A percentile compares a stretch with the other conserved stretches of the same genome.
Evolutionary conservation across 2,888 invertebrate species (phyloP).

Genomic region (Papilio elwesi): DNA sequence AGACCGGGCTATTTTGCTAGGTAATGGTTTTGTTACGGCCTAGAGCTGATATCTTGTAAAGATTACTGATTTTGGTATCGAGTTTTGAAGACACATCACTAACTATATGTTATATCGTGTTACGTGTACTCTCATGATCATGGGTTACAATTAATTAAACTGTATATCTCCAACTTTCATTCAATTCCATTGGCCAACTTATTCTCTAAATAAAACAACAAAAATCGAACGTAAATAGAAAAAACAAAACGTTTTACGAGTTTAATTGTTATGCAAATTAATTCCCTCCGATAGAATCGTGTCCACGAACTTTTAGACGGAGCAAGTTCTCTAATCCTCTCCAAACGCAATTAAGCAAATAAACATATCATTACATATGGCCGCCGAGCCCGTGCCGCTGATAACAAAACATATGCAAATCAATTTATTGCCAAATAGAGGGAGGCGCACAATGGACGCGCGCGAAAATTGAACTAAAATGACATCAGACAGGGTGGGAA

Average conservation of each 20-base stretch:
- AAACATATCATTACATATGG: constrained; percentile 69
- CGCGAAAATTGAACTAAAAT: constrained; percentile 64
- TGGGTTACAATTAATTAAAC: too few relatives aligned
- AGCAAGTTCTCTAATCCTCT: constrained; percentile 50
- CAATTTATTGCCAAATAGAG: constrained; percentile 60
- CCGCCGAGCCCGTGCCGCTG: constrained; percentile 52
- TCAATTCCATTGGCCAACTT: too few relatives aligned
- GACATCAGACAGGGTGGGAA: constrained; percentile 42
- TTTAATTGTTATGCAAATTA: constrained; percentile 15
- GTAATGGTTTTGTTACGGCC: too few relatives aligned
- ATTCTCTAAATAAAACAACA: too few relatives aligned
- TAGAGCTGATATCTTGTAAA: too few relatives aligned
- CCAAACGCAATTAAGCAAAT: constrained; percentile 76
- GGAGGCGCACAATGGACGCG: constrained; percentile 50
- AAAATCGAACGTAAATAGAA: background rate
- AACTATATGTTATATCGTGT: too few relatives aligned
- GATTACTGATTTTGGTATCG: too few relatives aligned
- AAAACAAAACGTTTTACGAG: background rate
- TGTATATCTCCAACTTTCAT: too few relatives aligned
- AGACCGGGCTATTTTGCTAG: too few relatives aligned
- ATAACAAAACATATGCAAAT: constrained; percentile 74
- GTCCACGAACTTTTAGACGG: constrained; percentile 33
- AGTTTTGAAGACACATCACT: too few relatives aligned
- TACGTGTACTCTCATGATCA: too few relatives aligned
- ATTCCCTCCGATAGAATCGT: constrained; percentile 21